phyloP scores from a whole-genome alignment of 1,140 invertebrate species.

The Pteromalus puparum region DNA sequence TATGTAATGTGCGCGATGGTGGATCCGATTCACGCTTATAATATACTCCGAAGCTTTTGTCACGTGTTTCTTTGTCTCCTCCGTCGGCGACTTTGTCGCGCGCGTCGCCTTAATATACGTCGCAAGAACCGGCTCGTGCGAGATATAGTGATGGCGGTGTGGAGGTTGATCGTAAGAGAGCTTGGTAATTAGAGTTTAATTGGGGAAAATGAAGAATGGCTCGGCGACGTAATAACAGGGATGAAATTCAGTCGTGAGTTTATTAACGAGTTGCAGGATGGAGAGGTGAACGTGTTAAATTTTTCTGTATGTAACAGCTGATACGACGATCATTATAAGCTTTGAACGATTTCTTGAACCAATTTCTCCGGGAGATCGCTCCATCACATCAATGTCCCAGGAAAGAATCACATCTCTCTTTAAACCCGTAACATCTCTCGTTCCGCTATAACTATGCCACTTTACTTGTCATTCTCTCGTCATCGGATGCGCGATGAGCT shows the following conservation, averaged over 20 bases:
- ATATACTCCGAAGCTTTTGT: not conserved
- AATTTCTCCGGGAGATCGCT: not conserved
- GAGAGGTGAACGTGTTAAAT: too few species aligned
- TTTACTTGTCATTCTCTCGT: not conserved
- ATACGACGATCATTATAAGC: not conserved
- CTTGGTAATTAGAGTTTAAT: not conserved
- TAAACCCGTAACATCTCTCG: not conserved
- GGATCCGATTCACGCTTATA: not conserved
- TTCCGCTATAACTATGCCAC: not conserved
- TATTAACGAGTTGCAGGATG: too few species aligned
- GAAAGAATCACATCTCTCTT: not conserved
- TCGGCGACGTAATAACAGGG: too few species aligned
- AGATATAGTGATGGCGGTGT: not conserved
- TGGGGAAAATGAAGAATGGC: not conserved
- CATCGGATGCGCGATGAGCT: not conserved
- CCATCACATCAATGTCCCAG: too few species aligned
- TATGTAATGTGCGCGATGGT: not conserved
- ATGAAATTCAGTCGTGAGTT: too few species aligned
- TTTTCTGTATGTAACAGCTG: too few species aligned
- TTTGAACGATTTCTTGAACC: not conserved
- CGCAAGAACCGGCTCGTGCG: not conserved
- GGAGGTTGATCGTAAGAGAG: not conserved
- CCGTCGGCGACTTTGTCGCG: not conserved
- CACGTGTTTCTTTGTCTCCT: not conserved
- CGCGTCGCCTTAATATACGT: too few species aligned